Evolutionary conservation across 2,888 invertebrate genomes (phyloP).

Genomic region (Rhagophthalmus giganteus): DNA sequence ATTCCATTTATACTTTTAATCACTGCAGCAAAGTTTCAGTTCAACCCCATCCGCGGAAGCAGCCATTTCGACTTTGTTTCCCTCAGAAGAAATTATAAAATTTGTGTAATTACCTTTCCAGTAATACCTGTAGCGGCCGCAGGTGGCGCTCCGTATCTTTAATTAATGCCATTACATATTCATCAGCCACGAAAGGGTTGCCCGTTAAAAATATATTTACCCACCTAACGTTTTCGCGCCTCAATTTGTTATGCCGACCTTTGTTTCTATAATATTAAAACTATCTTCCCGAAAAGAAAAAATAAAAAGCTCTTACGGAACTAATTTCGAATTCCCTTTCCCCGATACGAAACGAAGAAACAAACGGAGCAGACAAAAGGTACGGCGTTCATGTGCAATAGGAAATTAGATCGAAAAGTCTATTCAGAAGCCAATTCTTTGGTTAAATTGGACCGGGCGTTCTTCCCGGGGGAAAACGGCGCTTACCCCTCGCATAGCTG

Average conservation of each 20-base stretch:
- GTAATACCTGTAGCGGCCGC: constrained; percentile 52
- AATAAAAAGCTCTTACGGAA: constrained; percentile 11
- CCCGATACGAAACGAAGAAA: constrained; percentile 20
- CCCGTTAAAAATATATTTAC: constrained; percentile 27
- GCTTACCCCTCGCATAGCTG: constrained; percentile 14
- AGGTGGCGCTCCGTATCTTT: constrained; percentile 55
- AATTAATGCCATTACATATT: constrained; percentile 57
- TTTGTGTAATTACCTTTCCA: constrained; percentile 53
- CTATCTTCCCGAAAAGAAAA: too few species aligned
- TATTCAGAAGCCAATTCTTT: constrained; percentile 31
- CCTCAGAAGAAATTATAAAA: constrained; percentile 52
- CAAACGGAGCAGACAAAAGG: constrained; percentile 27
- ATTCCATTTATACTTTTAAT: constrained; percentile 56
- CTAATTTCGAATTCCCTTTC: constrained; percentile 18
- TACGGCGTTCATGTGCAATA: constrained; percentile 27
- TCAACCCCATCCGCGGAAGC: constrained; percentile 35
- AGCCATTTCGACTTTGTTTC: constrained; percentile 38
- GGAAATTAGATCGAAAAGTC: constrained; percentile 30
- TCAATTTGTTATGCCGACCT: constrained; percentile 15
- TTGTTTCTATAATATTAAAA: too few species aligned
- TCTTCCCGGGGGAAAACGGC: constrained; percentile 19
- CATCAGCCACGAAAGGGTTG: constrained; percentile 46
- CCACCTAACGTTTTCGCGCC: constrained; percentile 26
- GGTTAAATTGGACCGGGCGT: constrained; percentile 29
- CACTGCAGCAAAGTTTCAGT: constrained; percentile 37